A percentile compares a stretch with the other conserved stretches of the same genome.
Conservation (phyloP, 1,140 invertebrate genomes). For the Ips typographus region DNA sequence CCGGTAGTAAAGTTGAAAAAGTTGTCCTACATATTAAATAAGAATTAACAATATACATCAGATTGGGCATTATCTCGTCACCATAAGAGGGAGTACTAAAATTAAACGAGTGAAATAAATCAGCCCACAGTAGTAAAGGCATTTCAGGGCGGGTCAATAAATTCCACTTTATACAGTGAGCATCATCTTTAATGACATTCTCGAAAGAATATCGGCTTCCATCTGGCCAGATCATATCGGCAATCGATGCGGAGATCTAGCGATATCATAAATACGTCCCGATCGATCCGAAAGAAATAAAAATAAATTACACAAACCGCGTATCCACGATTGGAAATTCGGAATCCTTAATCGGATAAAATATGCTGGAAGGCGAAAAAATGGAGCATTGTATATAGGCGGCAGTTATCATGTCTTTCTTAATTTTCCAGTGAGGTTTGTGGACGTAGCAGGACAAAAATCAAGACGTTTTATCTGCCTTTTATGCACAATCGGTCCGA, state of each 20-base stretch:
- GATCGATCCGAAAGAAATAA: constrained; percentile 33
- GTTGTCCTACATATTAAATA: too few species aligned
- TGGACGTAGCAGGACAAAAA: constrained; percentile 16
- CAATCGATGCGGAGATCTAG: constrained; percentile 32
- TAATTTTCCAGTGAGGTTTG: constrained; percentile 35
- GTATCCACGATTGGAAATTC: constrained; percentile 15
- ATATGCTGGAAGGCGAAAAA: constrained; percentile 26
- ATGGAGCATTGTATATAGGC: constrained; percentile 42
- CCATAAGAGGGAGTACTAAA: too few species aligned
- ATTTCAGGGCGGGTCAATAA: constrained; percentile 22
- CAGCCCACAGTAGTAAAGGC: neutral
- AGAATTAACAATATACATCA: too few species aligned
- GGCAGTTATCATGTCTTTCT: constrained; percentile 45
- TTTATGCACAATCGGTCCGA: constrained; percentile 35
- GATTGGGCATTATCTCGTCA: too few species aligned
- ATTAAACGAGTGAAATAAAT: constrained; percentile 16
- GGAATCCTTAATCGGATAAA: constrained; percentile 23
- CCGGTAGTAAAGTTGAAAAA: too few species aligned
- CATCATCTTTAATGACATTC: constrained; percentile 27
- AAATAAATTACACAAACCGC: constrained; percentile 37
- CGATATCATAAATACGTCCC: constrained; percentile 36
- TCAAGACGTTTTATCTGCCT: constrained; percentile 27
- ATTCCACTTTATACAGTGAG: constrained; percentile 31
- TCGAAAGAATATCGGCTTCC: constrained; percentile 18
- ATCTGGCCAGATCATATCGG: constrained; percentile 26